Conservation (phyloP, 2,113 vertebrate species). For the Lates calcarifer region DNA sequence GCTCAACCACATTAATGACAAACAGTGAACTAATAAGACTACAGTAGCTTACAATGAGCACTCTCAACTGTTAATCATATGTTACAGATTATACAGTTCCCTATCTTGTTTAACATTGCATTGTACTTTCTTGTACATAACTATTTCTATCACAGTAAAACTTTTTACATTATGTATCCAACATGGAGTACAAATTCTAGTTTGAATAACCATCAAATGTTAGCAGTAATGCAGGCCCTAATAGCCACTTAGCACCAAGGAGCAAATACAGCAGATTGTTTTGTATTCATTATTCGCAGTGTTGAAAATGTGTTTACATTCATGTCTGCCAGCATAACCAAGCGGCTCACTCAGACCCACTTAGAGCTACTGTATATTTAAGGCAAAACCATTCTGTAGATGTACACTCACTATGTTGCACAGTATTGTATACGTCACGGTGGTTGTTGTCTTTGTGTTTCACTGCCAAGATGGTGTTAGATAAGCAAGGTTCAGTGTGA, state of each 20-base stretch:
- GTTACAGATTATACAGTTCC: not conserved
- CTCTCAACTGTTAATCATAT: not conserved
- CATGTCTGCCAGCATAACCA: too few species aligned
- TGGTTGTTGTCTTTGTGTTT: constrained; percentile 8
- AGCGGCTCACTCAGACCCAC: too few species aligned
- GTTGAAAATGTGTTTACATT: too few species aligned
- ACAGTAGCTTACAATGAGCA: not conserved
- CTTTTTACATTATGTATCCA: constrained; percentile 3
- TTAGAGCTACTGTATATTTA: too few species aligned
- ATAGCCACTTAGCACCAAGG: constrained; percentile 15
- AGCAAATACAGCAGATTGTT: constrained; percentile 20
- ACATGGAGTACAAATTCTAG: not conserved
- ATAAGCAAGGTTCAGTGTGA: not conserved
- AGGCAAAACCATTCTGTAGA: too few species aligned
- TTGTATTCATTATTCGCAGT: constrained; percentile 39
- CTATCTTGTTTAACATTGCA: not conserved
- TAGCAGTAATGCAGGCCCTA: not conserved
- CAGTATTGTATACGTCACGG: not conserved
- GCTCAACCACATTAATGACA: constrained; percentile 5
- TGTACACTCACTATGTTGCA: constrained; percentile 20
- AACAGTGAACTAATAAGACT: constrained; percentile 1
- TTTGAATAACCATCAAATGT: constrained; percentile 9
- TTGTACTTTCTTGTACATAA: not conserved
- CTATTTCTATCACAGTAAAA: not conserved
- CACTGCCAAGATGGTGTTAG: not conserved